Evolutionary conservation across 1,140 invertebrate genomes (phyloP).

Genomic region (Cyclina sinensis): DNA sequence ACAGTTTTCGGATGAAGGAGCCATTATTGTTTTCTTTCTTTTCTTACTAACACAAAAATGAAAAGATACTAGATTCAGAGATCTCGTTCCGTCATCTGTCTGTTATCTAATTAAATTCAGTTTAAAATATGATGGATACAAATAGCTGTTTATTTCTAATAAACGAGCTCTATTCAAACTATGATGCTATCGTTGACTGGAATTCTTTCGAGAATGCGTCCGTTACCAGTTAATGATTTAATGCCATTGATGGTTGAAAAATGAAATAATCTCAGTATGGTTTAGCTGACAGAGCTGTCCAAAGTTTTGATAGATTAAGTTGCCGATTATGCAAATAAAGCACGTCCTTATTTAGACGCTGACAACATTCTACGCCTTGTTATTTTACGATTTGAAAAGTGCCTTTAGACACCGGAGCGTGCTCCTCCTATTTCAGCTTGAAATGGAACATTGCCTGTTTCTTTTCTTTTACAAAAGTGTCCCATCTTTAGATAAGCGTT

Average conservation of each 20-base stretch:
- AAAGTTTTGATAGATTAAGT: conserved; percentile 42
- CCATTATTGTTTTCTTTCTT: neutral
- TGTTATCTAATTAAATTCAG: neutral
- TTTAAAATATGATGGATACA: conserved; percentile 21
- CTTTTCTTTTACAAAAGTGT: conserved; percentile 35
- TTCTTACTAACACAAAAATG: neutral
- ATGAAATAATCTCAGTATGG: conserved; percentile 30
- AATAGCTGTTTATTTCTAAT: conserved; percentile 24
- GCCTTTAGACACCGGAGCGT: neutral
- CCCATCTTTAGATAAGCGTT: conserved; percentile 21
- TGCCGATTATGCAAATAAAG: conserved; percentile 28
- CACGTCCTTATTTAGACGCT: neutral
- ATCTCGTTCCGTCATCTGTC: conserved; percentile 24
- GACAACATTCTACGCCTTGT: conserved; percentile 1
- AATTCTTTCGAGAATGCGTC: conserved; percentile 27
- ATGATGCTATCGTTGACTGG: conserved; percentile 32
- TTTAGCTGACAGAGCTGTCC: conserved; percentile 32
- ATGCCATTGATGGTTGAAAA: conserved; percentile 50
- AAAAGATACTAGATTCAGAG: neutral
- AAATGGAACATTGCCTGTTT: conserved; percentile 38
- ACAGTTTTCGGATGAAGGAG: neutral
- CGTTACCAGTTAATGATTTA: conserved; percentile 44
- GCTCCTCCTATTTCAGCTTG: neutral
- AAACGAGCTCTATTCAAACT: conserved; percentile 21
- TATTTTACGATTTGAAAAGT: conserved; percentile 2